Evolutionary conservation across 2,888 invertebrate species (phyloP).

Genomic region (Stenodema calcarata): DNA sequence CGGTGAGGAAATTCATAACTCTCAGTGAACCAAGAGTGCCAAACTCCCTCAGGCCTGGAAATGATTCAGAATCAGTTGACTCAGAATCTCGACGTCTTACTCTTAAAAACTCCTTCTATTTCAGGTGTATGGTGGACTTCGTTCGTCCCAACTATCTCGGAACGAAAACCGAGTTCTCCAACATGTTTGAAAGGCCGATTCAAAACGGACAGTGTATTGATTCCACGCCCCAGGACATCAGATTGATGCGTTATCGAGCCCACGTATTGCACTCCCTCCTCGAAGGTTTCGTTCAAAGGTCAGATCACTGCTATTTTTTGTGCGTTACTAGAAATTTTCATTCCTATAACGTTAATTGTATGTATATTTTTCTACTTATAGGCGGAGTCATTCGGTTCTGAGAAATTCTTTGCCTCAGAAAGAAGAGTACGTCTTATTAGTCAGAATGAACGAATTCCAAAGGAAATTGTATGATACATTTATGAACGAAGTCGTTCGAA

Average conservation of each 20-base stretch:
- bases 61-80: too few relatives aligned
- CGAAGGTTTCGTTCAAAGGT: constrained; percentile 95
- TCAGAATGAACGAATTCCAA: constrained; percentile 90
- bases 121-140: constrained; percentile 93
- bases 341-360: too few relatives aligned
- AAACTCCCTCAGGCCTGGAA: too few relatives aligned
- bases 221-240: constrained; percentile 91
- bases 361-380: constrained; percentile 59
- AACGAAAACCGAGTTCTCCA: constrained; percentile 94
- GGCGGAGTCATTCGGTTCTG: constrained; percentile 90
- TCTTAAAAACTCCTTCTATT: neutral
- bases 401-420: constrained; percentile 92
- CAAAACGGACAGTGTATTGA: constrained; percentile 98
- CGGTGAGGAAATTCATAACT: too few relatives aligned
- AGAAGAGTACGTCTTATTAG: constrained; percentile 90
- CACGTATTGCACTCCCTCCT: constrained; percentile 94
- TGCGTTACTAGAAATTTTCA: too few relatives aligned
- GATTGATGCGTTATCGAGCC: constrained; percentile 92
- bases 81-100: too few relatives aligned
- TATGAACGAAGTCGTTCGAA: constrained; percentile 89
- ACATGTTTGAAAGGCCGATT: constrained; percentile 98
- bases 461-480: constrained; percentile 89
- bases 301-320: constrained; percentile 49
- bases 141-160: constrained; percentile 97
- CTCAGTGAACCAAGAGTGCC: too few relatives aligned